Evolutionary conservation across 1,140 invertebrate genomes (phyloP), one percentile per base, ranked within the genome.

Genomic region (Coptotermes formosanus): DNA sequence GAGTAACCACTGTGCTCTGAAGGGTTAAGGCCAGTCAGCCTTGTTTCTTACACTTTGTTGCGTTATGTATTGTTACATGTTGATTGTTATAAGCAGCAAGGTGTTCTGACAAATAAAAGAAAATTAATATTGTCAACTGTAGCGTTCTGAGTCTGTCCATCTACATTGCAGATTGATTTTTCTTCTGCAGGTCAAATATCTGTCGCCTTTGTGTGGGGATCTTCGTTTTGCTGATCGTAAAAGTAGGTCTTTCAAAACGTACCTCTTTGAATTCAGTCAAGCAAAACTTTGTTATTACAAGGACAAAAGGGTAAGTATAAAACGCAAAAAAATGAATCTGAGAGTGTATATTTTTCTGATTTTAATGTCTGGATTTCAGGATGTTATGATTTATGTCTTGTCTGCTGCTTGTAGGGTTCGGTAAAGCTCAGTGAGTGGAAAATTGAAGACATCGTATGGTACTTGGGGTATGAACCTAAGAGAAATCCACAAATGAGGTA

Each of bases 261-360:
- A 94, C 89, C 93, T 94, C 85, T 96, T 97, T 89, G 95, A 97
- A 90, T 95, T 98, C 88, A 95, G 93, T 82, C 94, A 96, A 88
- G 94, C 93, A 0, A 95, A 94, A 89, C 91, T 98, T n/a, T 94
- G 93, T 87, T 95, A 94, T 87, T 97, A 95, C 88, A 97, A 97
- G 89, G 95, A 97, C 90, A 94, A 94, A 90, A 93, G 93, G 89
- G 95, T 95, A 90, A 90, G 91, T 91, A 85, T 82, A n/a, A 11
- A 14, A 83, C 83, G 30, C 1, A 38, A 23, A 2, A 19, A 75
- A 75, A 23, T 3, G 3, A 25, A 30, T 75, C 2, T 75, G 23
- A 75, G 23, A 4, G 38, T 38, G 38, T 38, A 38, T 38, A 38
- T 38, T 38, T 38, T 38, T 38, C 38, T 38, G 38, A 38, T 38